Evolutionary conservation across 2,113 vertebrate genomes (phyloP), one percentile per base, ranked within the genome.

Genomic region (Stigmatopora argus): DNA sequence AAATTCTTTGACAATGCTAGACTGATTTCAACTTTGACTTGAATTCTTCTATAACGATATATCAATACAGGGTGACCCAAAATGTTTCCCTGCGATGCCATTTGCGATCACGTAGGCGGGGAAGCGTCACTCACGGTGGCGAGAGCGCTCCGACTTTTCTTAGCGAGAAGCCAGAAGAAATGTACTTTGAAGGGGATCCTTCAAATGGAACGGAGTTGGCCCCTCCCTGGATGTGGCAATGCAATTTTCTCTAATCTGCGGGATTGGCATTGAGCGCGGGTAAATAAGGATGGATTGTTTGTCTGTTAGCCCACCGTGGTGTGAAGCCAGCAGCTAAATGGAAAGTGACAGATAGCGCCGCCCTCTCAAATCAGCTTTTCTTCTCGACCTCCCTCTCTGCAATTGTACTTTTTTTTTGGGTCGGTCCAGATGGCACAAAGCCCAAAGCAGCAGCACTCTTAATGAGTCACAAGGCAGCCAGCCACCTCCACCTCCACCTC

Each of bases 261-360:
- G 62, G 85, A 85, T 81, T 88, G 83, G 81, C 87, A 87, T 86
- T 89, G 79, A 89, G 75, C 82, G 78, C 2, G 81, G 77, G 79
- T 86, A 89, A 88, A 90, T 86, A 86, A 89, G 85, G 85, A 89
- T 89, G 82, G 84, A 89, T 88, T 87, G 88, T 89, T 83, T 89
- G 88, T 75, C 85, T 65, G 73, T 89, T 89, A 87, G 81, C 69
- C 71, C 34, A 23, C 75, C 86, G 80, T 72, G 78, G 63, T n/a
- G 67, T 78, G 83, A 85, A 83, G 81, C 83, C 66, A 64, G 74
- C 64, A 65, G 49, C 78, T 84, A 89, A 87, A 89, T 89, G 77
- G 80, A 83, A 89, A 89, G 86, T 89, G 88, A 89, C 86, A 88
- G 83, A 79, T 67, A 34, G 18, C 53, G 56, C 76, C 31, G 14